Conservation (phyloP, 92 coral and sea anemone genomes). For the Muricea muricata region DNA sequence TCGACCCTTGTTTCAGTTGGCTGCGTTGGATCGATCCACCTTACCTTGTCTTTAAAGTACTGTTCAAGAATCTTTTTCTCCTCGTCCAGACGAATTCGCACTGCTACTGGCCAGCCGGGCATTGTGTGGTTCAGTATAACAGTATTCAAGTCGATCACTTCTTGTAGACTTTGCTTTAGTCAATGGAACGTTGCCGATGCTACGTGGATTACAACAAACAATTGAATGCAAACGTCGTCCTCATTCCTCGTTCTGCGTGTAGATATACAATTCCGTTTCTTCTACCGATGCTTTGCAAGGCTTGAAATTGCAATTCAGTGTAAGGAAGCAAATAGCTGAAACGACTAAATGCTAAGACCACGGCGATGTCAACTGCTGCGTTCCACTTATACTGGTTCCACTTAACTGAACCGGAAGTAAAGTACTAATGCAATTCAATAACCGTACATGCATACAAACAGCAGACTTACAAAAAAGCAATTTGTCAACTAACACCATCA, state of each 20-base stretch:
- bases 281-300: neutral
- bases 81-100: constrained; percentile 70
- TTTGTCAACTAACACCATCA: neutral
- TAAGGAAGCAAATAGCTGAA: no score
- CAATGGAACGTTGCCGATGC: neutral
- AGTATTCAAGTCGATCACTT: no score
- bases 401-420: neutral
- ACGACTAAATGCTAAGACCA: no score
- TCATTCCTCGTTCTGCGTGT: neutral
- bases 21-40: constrained; percentile 73
- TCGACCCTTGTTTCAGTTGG: constrained; percentile 59
- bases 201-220: neutral
- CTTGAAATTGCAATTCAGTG: no score
- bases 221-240: neutral
- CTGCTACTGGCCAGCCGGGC: constrained; percentile 76
- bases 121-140: neutral
- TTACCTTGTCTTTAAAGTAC: constrained; percentile 67
- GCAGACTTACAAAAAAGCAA: neutral
- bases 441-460: no score
- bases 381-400: neutral
- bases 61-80: constrained; percentile 58
- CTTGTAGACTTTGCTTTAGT: neutral
- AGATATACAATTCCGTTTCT: neutral
- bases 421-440: neutral
- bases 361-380: no score